Evolutionary conservation across 2,797 vertebrate species (phyloP), one percentile per base, ranked within the genome.

Genomic region (Salmo trutta): DNA sequence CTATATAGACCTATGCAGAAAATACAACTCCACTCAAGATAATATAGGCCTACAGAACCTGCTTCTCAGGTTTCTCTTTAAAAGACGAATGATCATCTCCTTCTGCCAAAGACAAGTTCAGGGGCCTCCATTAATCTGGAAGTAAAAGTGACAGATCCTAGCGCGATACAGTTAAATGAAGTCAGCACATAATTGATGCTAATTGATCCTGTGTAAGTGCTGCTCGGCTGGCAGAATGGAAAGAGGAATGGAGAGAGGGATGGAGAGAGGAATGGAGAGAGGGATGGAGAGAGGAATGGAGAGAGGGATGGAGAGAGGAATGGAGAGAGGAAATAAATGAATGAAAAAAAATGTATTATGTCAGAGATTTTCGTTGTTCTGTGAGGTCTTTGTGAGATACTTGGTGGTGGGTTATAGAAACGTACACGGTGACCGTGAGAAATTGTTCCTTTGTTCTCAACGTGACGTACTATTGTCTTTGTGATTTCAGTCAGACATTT

Each of bases 101-200:
- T 83, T 84, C 91, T 93, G 93, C 93, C 92, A 94, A 93, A 85
- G 91, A 88, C 93, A 93, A 95, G 93, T 94, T 95, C 93, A 95
- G 94, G 93, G 93, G 94, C 93, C 93, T 92, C 92, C 93, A 94
- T 95, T 95, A 29, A 95, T 94, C 92, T 94, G 94, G 95, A 95
- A 94, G 95, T 95, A 92, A 94, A 93, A 93, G 94, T 94, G 95
- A 95, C 94, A 94, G 95, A 94, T 93, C n/a, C 24, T 8, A 21
- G 62, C 14, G 94, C 91, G 93, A 89, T 90, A 93, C 93, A 94
- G 95, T 96, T 95, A 93, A 93, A 95, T 94, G 93, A 95, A 94
- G 94, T 94, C 93, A 87, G 62, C 41, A 65, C 64, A 93, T 95
- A 95, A 95, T 95, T 95, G 95, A 95, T 95, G 94, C 93, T 95